Conservation (phyloP, 2,113 vertebrate species). For the Cacatua alba region DNA sequence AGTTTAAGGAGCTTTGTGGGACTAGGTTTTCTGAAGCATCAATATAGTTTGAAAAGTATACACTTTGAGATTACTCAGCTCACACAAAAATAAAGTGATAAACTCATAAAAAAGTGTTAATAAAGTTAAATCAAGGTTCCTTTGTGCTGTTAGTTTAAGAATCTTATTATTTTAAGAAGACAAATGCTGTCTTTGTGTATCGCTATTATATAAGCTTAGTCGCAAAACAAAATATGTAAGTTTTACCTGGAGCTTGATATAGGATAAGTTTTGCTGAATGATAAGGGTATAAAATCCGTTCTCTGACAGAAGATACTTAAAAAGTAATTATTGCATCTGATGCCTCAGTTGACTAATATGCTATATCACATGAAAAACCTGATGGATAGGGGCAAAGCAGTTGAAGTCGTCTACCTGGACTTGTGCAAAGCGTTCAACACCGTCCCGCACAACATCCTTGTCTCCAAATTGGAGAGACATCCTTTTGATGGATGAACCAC, state of each 20-base stretch:
- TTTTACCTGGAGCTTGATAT: background rate
- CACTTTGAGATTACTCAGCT: rapidly evolving
- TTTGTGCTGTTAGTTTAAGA: background rate
- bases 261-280: background rate
- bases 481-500: background rate
- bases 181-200: background rate
- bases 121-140: background rate
- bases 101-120: background rate
- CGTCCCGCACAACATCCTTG: background rate
- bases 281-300: background rate
- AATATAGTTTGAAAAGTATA: background rate
- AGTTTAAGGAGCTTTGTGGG: background rate
- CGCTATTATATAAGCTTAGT: background rate
- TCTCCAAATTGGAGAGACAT: background rate
- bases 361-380: background rate
- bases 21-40: background rate
- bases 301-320: background rate
- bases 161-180: background rate
- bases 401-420: background rate
- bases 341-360: background rate
- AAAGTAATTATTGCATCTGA: background rate
- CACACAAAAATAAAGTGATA: background rate
- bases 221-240: background rate
- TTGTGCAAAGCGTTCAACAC: background rate
- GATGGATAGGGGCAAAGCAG: background rate